Percentiles rank a stretch among this genome's conserved stretches.
phyloP scores from a whole-genome alignment of 2,113 vertebrate species.

The Ctenomys sociabilis region DNA sequence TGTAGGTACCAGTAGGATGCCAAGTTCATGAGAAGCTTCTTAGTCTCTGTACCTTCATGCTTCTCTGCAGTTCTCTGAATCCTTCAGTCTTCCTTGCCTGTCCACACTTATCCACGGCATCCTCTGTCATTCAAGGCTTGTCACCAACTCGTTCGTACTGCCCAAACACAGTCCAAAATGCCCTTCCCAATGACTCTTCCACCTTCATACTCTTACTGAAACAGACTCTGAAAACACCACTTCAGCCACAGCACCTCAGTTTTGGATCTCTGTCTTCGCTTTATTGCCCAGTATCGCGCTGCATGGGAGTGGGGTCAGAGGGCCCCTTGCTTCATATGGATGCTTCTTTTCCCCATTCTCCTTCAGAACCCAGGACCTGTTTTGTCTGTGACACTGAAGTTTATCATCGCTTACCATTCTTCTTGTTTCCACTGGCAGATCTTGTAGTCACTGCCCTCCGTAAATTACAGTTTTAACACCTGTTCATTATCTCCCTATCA shows the following conservation, averaged over 20 bases:
- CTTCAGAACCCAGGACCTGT: background rate
- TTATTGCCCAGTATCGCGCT: rapidly evolving
- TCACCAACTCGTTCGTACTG: background rate
- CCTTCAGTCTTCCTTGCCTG: background rate
- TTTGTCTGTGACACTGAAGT: background rate
- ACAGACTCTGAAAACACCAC: background rate
- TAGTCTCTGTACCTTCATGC: background rate
- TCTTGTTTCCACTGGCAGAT: background rate
- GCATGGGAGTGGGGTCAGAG: background rate
- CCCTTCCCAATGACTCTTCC: background rate
- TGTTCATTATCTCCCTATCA: background rate
- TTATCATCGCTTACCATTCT: background rate
- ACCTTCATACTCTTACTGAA: background rate
- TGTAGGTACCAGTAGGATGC: background rate
- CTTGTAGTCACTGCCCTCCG: background rate
- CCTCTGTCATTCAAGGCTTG: background rate
- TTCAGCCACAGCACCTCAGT: background rate
- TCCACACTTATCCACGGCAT: background rate
- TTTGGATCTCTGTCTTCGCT: rapidly evolving
- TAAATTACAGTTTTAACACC: background rate
- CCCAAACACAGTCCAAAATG: background rate
- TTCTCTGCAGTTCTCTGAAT: background rate
- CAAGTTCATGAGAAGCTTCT: background rate
- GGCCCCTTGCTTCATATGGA: background rate
- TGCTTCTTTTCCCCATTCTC: background rate